Base-by-base conservation (phyloP, 2,797 vertebrate genomes). In the Tachyglossus aculeatus region DNA sequence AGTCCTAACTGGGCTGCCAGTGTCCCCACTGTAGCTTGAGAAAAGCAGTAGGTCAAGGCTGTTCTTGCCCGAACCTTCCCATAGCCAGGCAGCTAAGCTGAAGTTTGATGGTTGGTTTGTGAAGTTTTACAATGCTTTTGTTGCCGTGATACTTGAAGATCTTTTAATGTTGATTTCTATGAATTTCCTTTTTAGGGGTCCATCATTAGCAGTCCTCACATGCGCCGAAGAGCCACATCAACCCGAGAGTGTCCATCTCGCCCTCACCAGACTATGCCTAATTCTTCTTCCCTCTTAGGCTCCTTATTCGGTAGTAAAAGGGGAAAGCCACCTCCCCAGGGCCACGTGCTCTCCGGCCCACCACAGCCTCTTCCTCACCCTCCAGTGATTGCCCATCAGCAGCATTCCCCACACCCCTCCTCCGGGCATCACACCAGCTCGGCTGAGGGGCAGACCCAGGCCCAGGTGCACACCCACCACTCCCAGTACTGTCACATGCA, bases 161-260 rank as follows among this genome's bases (percentile, higher is more conserved):
- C 86, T 90, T 91, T 91, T 93, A 93, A 93, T 93, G 91, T 90
- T 88, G 56, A 79, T 91, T 89, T 93, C 88, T 94, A 88, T 94
- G 90, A 91, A 91, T 93, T 93, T 86, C 86, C 85, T 93, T 94
- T 94, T 85, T 94, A 99, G 97, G 97, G 96, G 74, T 98, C 97
- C 95, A 96, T 97, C 96, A 98, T 98, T 98, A 99, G 95, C 96
- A 98, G 97, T 75, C 97, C 97, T 86, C 96, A 98, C 93, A 95
- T 95, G 90, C 94, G 95, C 89, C 94, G 94, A 80, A 94, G 96
- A 92, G 86, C 95, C 84, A 93, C 95, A 69, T 95, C 97, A 90
- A 95, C 93, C 89, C 94, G 95, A 81, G 97, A 98, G 91, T 96
- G 96, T 86, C 95, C 97, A 36, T 94, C 96, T 83, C 95, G 96